Conservation (phyloP, 35 echinoderm and acorn worm species). For the Apostichopus californicus region DNA sequence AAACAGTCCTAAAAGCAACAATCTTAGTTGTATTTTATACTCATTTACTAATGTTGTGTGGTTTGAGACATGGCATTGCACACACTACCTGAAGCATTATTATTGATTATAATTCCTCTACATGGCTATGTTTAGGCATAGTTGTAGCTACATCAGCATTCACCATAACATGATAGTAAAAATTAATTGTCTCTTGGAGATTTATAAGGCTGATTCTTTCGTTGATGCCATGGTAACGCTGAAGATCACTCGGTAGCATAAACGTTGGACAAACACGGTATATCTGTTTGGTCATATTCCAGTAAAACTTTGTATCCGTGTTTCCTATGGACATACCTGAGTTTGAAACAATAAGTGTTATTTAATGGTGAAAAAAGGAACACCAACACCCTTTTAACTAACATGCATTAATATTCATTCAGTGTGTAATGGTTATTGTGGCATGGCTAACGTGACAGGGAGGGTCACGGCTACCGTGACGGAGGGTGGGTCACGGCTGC, state of each 20-base stretch:
- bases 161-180: slow-evolving; percentile 74
- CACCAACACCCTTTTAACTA: too few relatives aligned
- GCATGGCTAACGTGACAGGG: too few relatives aligned
- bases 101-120: slow-evolving; percentile 2
- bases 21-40: too few relatives aligned
- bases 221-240: slow-evolving; percentile 80
- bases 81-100: too few relatives aligned
- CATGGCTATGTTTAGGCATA: neutral
- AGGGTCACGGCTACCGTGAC: too few relatives aligned
- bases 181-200: slow-evolving; percentile 71
- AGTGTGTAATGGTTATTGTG: too few relatives aligned
- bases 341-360: neutral
- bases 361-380: neutral
- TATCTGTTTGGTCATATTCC: slow-evolving; percentile 60
- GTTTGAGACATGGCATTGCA: too few relatives aligned
- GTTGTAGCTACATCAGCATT: slow-evolving; percentile 55
- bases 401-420: too few relatives aligned
- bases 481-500: too few relatives aligned
- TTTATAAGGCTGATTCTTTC: slow-evolving; percentile 79
- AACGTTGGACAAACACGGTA: slow-evolving; percentile 80
- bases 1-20: too few relatives aligned
- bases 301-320: slow-evolving; percentile 82
- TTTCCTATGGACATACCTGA: slow-evolving; percentile 77
- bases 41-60: too few relatives aligned
- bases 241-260: slow-evolving; percentile 63